phyloP scores from a whole-genome alignment of 2,113 vertebrate species.

The Stegostoma tigrinum region DNA sequence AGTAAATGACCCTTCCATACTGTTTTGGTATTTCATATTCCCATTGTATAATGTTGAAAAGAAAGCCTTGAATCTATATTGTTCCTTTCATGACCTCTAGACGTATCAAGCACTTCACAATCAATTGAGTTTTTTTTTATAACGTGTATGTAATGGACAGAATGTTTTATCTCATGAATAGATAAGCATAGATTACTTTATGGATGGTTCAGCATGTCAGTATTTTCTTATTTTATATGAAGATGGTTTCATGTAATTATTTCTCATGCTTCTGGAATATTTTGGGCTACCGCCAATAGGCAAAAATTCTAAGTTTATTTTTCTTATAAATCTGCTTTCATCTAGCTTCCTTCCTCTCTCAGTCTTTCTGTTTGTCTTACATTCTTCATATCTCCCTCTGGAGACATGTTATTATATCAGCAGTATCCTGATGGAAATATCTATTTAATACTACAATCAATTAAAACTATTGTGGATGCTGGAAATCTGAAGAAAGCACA shows the following conservation, averaged over 20 bases:
- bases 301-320: neutral
- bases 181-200: neutral
- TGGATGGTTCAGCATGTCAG: neutral
- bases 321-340: neutral
- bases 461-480: too few relatives aligned
- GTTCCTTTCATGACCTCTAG: neutral
- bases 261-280: neutral
- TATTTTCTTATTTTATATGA: neutral
- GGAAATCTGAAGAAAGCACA: too few relatives aligned
- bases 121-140: neutral
- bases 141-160: neutral
- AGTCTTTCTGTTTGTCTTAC: neutral
- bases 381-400: neutral
- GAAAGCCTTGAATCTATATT: neutral
- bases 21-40: neutral
- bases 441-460: neutral
- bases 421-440: neutral
- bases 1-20: neutral
- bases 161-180: neutral
- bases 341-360: neutral
- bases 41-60: neutral
- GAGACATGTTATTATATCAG: neutral
- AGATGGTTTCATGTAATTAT: conserved; percentile 11
- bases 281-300: neutral
- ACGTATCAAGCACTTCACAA: neutral